A percentile compares a stretch with the other conserved stretches of the same genome.
Evolutionary conservation across 2,888 invertebrate genomes (phyloP).

Genomic region (Taenaris catops): DNA sequence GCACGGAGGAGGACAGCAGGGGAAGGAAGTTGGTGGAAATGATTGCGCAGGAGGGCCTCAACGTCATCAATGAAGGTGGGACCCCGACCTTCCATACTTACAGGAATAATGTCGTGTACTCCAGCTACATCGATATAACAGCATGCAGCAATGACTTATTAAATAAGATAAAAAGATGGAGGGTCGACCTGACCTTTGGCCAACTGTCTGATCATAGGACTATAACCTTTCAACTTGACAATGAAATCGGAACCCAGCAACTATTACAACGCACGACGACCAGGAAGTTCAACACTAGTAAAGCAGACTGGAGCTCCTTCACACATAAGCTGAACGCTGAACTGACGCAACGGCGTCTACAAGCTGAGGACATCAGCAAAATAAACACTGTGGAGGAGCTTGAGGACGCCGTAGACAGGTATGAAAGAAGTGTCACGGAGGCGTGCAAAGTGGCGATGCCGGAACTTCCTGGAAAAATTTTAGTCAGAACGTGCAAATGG

Average conservation of each 20-base stretch:
- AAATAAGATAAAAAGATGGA: not conserved
- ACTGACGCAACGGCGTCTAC: too few relatives aligned
- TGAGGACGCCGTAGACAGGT: too few relatives aligned
- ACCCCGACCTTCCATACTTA: constrained; percentile 2
- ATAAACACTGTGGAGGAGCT: too few relatives aligned
- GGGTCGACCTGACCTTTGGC: not conserved
- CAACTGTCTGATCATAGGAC: constrained; percentile 1
- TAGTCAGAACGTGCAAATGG: too few relatives aligned
- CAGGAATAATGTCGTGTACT: not conserved
- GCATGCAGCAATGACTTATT: not conserved
- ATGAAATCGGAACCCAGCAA: too few relatives aligned
- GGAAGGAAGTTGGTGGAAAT: not conserved
- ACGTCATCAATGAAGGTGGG: constrained; percentile 1
- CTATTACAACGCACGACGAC: not conserved
- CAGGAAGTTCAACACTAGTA: not conserved
- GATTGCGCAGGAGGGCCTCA: not conserved
- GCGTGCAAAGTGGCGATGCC: too few relatives aligned
- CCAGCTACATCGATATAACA: constrained; percentile 1
- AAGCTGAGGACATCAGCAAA: too few relatives aligned
- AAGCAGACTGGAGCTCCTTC: not conserved
- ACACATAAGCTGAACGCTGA: too few relatives aligned
- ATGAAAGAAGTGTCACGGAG: too few relatives aligned
- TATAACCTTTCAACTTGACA: not conserved
- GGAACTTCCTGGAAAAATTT: too few relatives aligned
- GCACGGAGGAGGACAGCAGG: constrained; percentile 1